These are phyloP conservation scores for Thalassarche chlororhynchos DNA, from an alignment of 2,113 vertebrate genomes.

Conservation along the genomic window DNA sequence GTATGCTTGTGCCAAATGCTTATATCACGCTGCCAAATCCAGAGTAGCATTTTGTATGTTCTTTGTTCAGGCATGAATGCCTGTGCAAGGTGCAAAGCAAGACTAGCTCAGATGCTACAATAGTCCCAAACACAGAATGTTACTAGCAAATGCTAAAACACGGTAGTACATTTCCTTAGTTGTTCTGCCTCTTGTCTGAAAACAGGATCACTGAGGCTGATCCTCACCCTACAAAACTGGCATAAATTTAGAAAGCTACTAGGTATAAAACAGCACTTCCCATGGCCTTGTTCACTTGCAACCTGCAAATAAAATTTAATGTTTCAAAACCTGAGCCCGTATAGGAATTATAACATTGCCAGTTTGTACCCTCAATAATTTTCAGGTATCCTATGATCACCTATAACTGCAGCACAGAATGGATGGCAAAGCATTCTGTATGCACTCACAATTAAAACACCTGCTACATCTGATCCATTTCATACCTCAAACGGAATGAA, in stretches of 20 bases:
- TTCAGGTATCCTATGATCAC: background rate
- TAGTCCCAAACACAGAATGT: background rate
- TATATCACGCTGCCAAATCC: background rate
- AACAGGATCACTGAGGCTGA: background rate
- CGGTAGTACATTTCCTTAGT: background rate
- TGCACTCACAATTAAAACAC: background rate
- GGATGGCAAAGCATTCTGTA: background rate
- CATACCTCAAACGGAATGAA: background rate
- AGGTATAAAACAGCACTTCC: background rate
- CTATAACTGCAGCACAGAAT: background rate
- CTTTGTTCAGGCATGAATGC: slow-evolving; percentile 42
- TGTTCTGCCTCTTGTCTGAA: slow-evolving; percentile 3
- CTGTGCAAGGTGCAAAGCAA: slow-evolving; percentile 46
- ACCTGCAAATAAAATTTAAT: background rate
- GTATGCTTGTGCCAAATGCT: background rate
- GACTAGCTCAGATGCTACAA: background rate
- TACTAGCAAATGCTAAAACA: background rate
- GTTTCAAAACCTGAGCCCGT: background rate
- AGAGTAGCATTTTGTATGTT: slow-evolving; percentile 18
- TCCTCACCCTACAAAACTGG: background rate
- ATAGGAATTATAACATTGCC: background rate
- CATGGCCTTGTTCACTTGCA: background rate
- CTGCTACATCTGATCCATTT: background rate
- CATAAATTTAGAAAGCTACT: background rate
- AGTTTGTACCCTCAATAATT: background rate